Percentiles rank a stretch among this genome's conserved stretches.
phyloP scores from a whole-genome alignment of 2,113 vertebrate species.

The Coracopsis vasa region DNA sequence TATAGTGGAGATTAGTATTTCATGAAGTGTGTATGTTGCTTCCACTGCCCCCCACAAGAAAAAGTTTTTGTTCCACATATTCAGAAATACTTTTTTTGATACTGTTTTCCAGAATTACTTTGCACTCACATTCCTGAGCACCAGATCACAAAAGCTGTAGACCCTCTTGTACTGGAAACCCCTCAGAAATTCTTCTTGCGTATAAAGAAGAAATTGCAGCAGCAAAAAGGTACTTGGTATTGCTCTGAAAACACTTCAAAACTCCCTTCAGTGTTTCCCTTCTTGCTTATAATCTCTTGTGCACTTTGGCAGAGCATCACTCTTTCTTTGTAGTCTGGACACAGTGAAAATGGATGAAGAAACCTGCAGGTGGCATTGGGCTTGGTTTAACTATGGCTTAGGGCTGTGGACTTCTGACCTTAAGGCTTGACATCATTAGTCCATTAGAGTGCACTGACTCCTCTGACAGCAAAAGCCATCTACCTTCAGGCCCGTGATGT shows the following conservation, averaged over 20 bases:
- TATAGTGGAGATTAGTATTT: too few relatives aligned
- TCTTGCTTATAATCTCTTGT: not conserved
- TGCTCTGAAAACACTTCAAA: not conserved
- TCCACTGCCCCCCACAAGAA: fast-evolving
- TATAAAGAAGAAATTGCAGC: slow-evolving; percentile 38
- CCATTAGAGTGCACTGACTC: fast-evolving
- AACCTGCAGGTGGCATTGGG: not conserved
- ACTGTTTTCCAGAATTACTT: not conserved
- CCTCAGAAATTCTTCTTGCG: slow-evolving; percentile 61
- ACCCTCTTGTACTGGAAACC: not conserved
- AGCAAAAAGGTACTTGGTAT: slow-evolving; percentile 17
- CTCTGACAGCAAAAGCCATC: not conserved
- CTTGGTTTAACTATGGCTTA: not conserved
- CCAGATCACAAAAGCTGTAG: fast-evolving
- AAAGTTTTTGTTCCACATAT: not conserved
- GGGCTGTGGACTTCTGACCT: not conserved
- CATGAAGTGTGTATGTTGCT: not conserved
- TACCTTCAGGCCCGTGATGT: not conserved
- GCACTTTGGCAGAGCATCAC: not conserved
- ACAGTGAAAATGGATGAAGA: not conserved
- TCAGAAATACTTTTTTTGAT: not conserved
- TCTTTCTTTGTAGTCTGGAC: not conserved
- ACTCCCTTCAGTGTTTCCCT: not conserved
- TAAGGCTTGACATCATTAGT: not conserved
- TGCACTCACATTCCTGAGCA: fast-evolving